Conservation (phyloP, 2,888 invertebrate genomes). For the Trypoxylon attenuatum region DNA sequence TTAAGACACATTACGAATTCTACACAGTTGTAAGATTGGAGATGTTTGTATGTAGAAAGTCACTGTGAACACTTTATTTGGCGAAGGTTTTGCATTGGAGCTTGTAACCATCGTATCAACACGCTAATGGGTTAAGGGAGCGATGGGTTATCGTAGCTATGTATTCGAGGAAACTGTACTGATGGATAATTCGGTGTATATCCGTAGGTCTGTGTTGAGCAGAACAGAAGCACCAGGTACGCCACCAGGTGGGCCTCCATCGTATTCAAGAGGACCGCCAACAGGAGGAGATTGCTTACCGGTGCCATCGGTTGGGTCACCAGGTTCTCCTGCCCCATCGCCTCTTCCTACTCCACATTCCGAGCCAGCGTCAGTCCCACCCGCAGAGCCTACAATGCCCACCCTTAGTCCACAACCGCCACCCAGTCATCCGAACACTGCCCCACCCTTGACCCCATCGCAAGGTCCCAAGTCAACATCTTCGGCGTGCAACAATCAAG, state of each 20-base stretch:
- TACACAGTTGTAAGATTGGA: too few relatives aligned
- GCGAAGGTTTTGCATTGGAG: too few relatives aligned
- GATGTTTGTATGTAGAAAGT: too few relatives aligned
- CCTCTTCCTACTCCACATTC: slow-evolving; percentile 84
- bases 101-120: too few relatives aligned
- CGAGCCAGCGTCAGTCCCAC: slow-evolving; percentile 81
- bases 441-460: slow-evolving; percentile 70
- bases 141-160: too few relatives aligned
- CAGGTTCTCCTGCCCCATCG: slow-evolving; percentile 82
- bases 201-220: slow-evolving; percentile 63
- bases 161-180: too few relatives aligned
- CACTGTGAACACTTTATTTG: too few relatives aligned
- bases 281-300: slow-evolving; percentile 71
- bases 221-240: slow-evolving; percentile 74
- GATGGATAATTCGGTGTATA: too few relatives aligned
- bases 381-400: slow-evolving; percentile 82
- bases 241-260: slow-evolving; percentile 81
- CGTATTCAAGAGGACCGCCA: slow-evolving; percentile 79
- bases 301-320: slow-evolving; percentile 73
- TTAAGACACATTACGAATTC: too few relatives aligned
- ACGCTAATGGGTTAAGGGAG: too few relatives aligned
- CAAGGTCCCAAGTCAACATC: slow-evolving; percentile 73
- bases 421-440: slow-evolving; percentile 74
- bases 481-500: slow-evolving; percentile 67
- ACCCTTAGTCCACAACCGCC: slow-evolving; percentile 83